Conservation (phyloP, 1,140 invertebrate genomes). For the Bemisia tabaci region DNA sequence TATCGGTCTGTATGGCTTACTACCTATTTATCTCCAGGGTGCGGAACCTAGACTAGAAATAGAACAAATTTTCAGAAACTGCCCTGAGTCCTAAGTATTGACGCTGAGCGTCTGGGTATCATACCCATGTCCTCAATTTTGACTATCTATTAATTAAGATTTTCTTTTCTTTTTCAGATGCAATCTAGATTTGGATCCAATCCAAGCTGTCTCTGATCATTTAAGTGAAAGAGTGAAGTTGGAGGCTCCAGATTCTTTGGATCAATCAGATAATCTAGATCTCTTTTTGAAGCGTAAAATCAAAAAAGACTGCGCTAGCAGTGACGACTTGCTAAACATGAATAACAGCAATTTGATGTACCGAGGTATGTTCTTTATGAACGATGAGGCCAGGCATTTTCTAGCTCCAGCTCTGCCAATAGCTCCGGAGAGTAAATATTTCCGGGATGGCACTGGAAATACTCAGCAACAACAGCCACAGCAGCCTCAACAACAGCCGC, state of each 20-base stretch:
- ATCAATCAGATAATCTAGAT: background rate
- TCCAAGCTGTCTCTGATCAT: constrained; percentile 20
- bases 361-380: constrained; percentile 27
- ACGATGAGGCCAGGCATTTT: constrained; percentile 25
- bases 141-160: no score
- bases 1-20: no score
- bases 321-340: constrained; percentile 4
- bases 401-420: constrained; percentile 22
- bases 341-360: constrained; percentile 25
- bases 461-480: constrained; percentile 9
- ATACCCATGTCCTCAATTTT: no score
- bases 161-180: no score
- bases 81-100: no score
- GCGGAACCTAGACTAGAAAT: no score
- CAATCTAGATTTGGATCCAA: constrained; percentile 21
- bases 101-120: no score
- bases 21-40: no score
- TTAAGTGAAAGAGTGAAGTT: constrained; percentile 19
- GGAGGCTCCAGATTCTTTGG: constrained; percentile 9
- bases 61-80: no score
- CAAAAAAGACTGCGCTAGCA: constrained; percentile 4
- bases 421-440: constrained; percentile 21
- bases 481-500: constrained; percentile 13
- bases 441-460: constrained; percentile 18
- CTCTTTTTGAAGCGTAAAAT: constrained; percentile 1